Base-by-base conservation (phyloP, 2,113 vertebrate genomes). In the Tachuris rubrigastra region DNA sequence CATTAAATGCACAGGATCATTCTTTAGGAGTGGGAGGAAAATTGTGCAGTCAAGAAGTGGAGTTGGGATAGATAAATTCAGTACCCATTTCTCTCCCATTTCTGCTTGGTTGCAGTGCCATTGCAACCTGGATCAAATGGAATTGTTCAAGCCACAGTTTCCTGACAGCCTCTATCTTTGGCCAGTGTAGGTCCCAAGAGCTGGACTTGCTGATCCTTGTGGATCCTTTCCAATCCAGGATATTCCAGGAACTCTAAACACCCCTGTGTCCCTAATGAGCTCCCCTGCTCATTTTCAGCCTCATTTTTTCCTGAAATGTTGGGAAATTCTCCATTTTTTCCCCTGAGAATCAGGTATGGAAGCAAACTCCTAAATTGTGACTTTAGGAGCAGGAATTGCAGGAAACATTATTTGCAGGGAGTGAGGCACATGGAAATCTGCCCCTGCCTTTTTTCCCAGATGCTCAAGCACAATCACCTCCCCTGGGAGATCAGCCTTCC, bases 251-350 rank as follows among this genome's bases (percentile, higher is more conserved):
- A n/a, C 22, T 27, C 33, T 7, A 23, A 85, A 39, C 39, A 47
- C 6, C n/a, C 3, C 25, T 6, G 17, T 9, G 13, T 46, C 75
- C 3, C 0, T 20, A 6, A 18, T 44, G 42, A 39, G 5, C n/a
- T 76, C 12, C 69, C 3, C n/a, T 21, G 33, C 33, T 39, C 23
- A 1, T 47, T 30, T 41, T 49, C 60, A 84, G 78, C n/a, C 60
- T 56, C 37, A 5, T 9, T 37, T 5, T 35, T 35, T 35, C 35
- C 68, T 67, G 24, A 58, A 73, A 37, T 10, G 0, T 0, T 5
- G 37, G 39, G 15, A 49, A 74, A 65, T 16, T 21, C 27, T 28
- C 19, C 4, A 44, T 49, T 47, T 20, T 44, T 71, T 50, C 24
- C 55, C 17, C 60, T 59, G 31, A 66, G 31, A 78, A 62, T 27